These are phyloP conservation scores for Ganaspis sp. DNA, from an alignment of 1,140 invertebrate species.

Conservation along the genomic window DNA sequence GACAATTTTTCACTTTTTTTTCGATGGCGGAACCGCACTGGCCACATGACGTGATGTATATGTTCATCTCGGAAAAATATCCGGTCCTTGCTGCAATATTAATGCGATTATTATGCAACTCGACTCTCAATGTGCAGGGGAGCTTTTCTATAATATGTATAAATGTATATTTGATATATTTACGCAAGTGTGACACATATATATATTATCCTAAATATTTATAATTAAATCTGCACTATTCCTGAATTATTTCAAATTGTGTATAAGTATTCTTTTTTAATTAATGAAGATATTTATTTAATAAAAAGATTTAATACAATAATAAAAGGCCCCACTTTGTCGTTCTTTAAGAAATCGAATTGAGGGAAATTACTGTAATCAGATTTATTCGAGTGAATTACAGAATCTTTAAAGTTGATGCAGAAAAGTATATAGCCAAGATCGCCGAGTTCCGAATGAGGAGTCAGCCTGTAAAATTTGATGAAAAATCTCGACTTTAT, in stretches of 20 bases:
- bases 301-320: too few relatives aligned
- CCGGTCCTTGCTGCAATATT: slow-evolving; percentile 45
- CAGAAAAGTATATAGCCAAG: neutral
- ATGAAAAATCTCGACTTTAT: slow-evolving; percentile 5
- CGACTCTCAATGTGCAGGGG: slow-evolving; percentile 37
- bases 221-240: neutral
- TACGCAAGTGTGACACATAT: neutral
- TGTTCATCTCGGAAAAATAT: slow-evolving; percentile 30
- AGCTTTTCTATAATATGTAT: neutral
- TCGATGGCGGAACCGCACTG: too few relatives aligned
- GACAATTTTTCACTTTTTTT: neutral
- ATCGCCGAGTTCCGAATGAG: neutral
- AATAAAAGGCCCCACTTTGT: too few relatives aligned
- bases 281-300: too few relatives aligned
- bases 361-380: neutral
- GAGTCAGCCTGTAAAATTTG: slow-evolving; percentile 13
- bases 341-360: neutral
- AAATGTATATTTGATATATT: neutral
- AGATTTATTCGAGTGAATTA: neutral
- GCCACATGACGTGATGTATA: slow-evolving; percentile 35
- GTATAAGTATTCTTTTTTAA: too few relatives aligned
- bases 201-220: neutral
- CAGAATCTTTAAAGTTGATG: neutral
- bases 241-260: too few relatives aligned
- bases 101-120: slow-evolving; percentile 51